phyloP scores from a whole-genome alignment of 2,888 invertebrate species.

The Volucella inanis region DNA sequence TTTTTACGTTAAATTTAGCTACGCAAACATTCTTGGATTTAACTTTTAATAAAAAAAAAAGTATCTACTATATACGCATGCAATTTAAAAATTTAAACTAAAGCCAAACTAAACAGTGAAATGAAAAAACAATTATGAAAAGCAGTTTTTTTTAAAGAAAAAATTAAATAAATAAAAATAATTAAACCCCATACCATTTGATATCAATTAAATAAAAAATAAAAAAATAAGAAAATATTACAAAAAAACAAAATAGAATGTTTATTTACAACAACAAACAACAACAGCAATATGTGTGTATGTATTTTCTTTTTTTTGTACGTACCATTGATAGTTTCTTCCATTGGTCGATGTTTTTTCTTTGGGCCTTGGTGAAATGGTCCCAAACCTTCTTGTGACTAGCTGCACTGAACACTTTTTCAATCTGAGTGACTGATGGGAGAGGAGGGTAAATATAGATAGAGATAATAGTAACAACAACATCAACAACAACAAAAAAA shows the following conservation, averaged over 20 bases:
- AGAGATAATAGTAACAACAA: conserved; percentile 83
- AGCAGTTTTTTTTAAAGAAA: conserved; percentile 4
- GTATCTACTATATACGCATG: conserved; percentile 4
- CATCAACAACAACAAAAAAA: conserved; percentile 78
- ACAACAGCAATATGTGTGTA: conserved; percentile 51
- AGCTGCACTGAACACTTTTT: conserved; percentile 97
- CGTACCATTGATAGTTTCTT: conserved; percentile 97
- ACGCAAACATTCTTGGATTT: neutral
- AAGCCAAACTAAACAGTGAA: conserved; percentile 1
- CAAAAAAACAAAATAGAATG: conserved; percentile 24
- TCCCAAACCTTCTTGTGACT: conserved; percentile 99
- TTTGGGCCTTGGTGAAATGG: conserved; percentile 99
- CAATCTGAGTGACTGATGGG: conserved; percentile 97
- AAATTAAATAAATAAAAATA: neutral
- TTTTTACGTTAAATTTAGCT: neutral
- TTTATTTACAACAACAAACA: conserved; percentile 41
- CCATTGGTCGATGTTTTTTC: conserved; percentile 99
- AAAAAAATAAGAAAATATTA: conserved; percentile 3
- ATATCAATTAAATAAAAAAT: conserved; percentile 6
- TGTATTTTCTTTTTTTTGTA: conserved; percentile 77
- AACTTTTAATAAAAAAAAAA: neutral
- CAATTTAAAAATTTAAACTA: conserved; percentile 2
- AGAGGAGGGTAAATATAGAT: conserved; percentile 79
- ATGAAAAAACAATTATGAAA: conserved; percentile 1
- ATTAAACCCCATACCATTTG: conserved; percentile 16